A percentile compares a stretch with the other conserved stretches of the same genome.
These are phyloP conservation scores for Cotesia glomerata DNA, from an alignment of 1,140 invertebrate species.

Conservation along the genomic window DNA sequence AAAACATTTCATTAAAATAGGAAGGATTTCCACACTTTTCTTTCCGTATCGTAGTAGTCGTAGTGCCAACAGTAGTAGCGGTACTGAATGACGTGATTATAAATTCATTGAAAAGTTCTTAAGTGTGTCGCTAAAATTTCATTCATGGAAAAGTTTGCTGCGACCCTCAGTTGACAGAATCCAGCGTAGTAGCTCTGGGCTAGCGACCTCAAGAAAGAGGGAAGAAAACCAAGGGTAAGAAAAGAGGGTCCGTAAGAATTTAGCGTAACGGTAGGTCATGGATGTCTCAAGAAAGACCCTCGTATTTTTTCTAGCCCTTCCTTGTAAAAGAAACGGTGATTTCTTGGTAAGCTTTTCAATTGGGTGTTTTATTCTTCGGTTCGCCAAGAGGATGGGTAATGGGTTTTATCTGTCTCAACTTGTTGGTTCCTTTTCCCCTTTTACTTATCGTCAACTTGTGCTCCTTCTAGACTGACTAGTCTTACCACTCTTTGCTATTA, in stretches of 20 bases:
- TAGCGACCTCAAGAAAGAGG: conserved; percentile 23
- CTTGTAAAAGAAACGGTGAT: conserved; percentile 3
- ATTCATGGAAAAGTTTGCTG: conserved; percentile 48
- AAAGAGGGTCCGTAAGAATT: conserved; percentile 34
- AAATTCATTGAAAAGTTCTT: neutral
- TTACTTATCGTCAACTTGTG: neutral
- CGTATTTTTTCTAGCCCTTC: conserved; percentile 46
- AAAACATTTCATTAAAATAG: no score
- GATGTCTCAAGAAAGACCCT: conserved; percentile 49
- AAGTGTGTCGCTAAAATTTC: conserved; percentile 25
- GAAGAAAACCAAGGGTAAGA: conserved; percentile 19
- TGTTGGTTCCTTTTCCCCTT: conserved; percentile 27
- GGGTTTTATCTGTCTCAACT: conserved; percentile 57
- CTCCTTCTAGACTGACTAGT: neutral
- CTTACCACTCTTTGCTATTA: neutral
- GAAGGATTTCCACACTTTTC: no score
- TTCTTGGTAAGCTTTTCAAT: conserved; percentile 10
- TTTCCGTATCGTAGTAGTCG: no score
- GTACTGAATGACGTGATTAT: neutral
- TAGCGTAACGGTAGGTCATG: conserved; percentile 59
- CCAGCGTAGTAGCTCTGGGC: neutral
- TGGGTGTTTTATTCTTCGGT: neutral
- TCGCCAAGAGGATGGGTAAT: conserved; percentile 50
- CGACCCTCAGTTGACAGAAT: conserved; percentile 29
- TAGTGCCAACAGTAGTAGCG: neutral